Evolutionary conservation across 2,113 vertebrate genomes (phyloP), one percentile per base, ranked within the genome.

Genomic region (Neogale vison): DNA sequence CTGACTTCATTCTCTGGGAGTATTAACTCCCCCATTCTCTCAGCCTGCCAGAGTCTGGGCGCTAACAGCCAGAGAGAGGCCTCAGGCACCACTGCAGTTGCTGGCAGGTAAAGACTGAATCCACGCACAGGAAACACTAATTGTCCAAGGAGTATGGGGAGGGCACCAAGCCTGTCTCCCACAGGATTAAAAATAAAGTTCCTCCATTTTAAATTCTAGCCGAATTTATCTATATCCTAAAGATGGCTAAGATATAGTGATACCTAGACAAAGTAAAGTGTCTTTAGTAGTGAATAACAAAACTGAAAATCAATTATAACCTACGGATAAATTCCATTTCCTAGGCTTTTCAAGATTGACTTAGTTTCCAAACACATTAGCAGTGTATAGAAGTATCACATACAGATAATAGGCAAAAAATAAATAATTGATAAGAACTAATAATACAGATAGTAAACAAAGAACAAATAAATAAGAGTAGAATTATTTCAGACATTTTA

Each of bases 401-500:
- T 72, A 90, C 4, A 71, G 42, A 67, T 65, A 79, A 83, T 55
- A 63, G 52, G 12, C 21, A 65, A 92, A 89, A 14, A 87, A 87
- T 84, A 61, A 88, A 80, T 36, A 29, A 84, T 36, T 36, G 59
- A 47, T 47, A 91, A 57, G 42, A 84, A 85, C 26, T 59, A 90
- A 87, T 26, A 85, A 36, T 85, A 90, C 12, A 79, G 36, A 47
- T 65, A 65, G 71, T 76, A 86, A 67, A 83, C 2, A 76, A 36
- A 17, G 59, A 92, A 71, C 39, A 88, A 84, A 95, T 20, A 52
- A 92, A 67, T 52, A 89, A 95, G 15, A 81, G 26, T 45, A 72
- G 55, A 92, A 90, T 76, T 90, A 79, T 42, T 90, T 92, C 45
- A 93, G 74, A 93, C 21, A 81, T 59, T 87, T 94, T 81, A 69